Evolutionary conservation across 2,888 invertebrate species (phyloP).

Genomic region (Drosophila tanythrix): DNA sequence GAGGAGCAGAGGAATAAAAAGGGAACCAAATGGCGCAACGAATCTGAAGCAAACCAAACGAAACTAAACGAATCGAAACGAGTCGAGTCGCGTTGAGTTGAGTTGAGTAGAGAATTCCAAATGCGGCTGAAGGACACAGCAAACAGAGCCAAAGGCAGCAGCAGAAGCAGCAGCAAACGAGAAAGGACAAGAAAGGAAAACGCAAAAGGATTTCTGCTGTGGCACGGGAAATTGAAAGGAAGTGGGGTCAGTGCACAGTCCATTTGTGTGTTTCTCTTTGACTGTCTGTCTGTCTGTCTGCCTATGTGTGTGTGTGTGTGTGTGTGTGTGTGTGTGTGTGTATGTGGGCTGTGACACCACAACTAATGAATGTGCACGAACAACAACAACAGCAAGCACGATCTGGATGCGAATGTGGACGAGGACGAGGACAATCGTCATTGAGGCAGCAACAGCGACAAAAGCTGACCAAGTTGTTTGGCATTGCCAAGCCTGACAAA

Average conservation of each 20-base stretch:
- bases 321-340: conserved; percentile 2
- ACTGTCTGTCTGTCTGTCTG: neutral
- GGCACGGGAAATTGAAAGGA: conserved; percentile 61
- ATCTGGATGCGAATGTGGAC: conserved; percentile 14
- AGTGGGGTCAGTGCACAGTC: conserved; percentile 60
- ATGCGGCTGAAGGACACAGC: conserved; percentile 51
- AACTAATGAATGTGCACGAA: conserved; percentile 60
- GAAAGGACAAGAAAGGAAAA: conserved; percentile 11
- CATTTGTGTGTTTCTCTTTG: conserved; percentile 6
- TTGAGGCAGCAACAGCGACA: conserved; percentile 52
- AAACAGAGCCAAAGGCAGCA: conserved; percentile 41
- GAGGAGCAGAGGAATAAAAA: conserved; percentile 3
- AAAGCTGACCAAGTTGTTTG: conserved; percentile 61
- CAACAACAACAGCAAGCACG: conserved; percentile 6
- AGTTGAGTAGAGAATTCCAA: conserved; percentile 42
- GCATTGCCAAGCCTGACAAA: conserved; percentile 59
- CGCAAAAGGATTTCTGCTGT: conserved; percentile 46
- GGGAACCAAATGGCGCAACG: conserved; percentile 30
- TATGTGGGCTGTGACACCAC: conserved; percentile 53
- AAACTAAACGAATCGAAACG: conserved; percentile 40
- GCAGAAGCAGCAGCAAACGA: neutral
- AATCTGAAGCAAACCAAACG: conserved; percentile 36
- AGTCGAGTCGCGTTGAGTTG: conserved; percentile 21
- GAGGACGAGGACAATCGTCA: conserved; percentile 40
- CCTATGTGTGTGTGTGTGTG: conserved; percentile 1